Evolutionary conservation across 1,140 invertebrate species (phyloP).

Genomic region (Drosophila subobscura): DNA sequence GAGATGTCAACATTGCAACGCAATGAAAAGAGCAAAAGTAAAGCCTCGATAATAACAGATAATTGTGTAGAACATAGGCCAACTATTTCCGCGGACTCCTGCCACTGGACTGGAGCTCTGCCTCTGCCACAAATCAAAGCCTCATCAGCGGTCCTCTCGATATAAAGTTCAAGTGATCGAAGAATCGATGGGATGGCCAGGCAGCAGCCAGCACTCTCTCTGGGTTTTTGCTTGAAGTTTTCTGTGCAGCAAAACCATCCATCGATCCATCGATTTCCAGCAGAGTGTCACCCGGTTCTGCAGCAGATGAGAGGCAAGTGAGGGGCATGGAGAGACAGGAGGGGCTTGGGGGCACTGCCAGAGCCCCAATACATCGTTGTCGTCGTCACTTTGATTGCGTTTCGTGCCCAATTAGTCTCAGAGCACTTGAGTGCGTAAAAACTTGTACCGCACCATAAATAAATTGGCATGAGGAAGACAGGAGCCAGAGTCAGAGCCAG

Average conservation of each 20-base stretch:
- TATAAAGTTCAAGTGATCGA: constrained; percentile 79
- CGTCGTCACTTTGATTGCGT: constrained; percentile 82
- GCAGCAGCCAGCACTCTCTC: constrained; percentile 1
- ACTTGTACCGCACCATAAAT: constrained; percentile 83
- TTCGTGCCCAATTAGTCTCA: constrained; percentile 83
- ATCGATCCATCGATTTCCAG: constrained; percentile 35
- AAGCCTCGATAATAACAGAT: constrained; percentile 80
- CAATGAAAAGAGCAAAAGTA: constrained; percentile 43
- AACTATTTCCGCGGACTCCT: constrained; percentile 68
- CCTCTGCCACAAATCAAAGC: constrained; percentile 73
- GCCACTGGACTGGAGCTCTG: constrained; percentile 16
- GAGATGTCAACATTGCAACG: constrained; percentile 71
- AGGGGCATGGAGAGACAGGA: background rate
- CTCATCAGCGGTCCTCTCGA: constrained; percentile 58
- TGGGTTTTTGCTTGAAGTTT: constrained; percentile 17
- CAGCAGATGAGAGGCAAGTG: constrained; percentile 4
- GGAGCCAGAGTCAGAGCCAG: constrained; percentile 53
- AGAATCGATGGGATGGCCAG: constrained; percentile 28
- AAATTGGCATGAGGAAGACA: constrained; percentile 80
- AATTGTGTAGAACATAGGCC: constrained; percentile 83
- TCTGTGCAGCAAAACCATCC: constrained; percentile 26
- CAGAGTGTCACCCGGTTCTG: constrained; percentile 46
- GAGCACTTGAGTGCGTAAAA: constrained; percentile 83
- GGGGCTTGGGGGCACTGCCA: background rate
- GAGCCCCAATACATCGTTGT: constrained; percentile 55